phyloP scores from a whole-genome alignment of 1,140 invertebrate species.

The Drosophila lacteicornis region DNA sequence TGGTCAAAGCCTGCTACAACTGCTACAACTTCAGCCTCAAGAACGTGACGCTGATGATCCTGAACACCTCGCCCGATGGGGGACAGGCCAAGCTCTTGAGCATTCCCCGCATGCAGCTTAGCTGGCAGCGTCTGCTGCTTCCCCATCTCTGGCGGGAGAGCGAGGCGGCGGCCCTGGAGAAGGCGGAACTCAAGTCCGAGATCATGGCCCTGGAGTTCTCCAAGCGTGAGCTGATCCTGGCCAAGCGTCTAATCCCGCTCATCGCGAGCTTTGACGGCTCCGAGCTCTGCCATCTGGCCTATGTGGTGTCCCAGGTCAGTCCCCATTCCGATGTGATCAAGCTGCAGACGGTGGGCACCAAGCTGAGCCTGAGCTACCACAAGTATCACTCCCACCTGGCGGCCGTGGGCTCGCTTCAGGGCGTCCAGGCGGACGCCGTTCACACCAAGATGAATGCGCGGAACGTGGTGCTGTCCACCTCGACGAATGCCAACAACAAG shows the following conservation, averaged over 20 bases:
- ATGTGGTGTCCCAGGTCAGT: constrained; percentile 29
- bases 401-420: constrained; percentile 44
- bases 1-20: constrained; percentile 85
- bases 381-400: constrained; percentile 57
- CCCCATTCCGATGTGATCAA: constrained; percentile 62
- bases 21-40: constrained; percentile 59
- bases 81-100: constrained; percentile 52
- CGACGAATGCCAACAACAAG: constrained; percentile 53
- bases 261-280: constrained; percentile 40
- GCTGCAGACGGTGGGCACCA: constrained; percentile 60
- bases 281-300: constrained; percentile 31
- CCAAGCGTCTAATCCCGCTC: constrained; percentile 33
- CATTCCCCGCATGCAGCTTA: constrained; percentile 66
- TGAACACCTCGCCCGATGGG: constrained; percentile 49
- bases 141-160: constrained; percentile 67
- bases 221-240: constrained; percentile 67
- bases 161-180: constrained; percentile 58
- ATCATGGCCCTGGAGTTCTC: constrained; percentile 71
- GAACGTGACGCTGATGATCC: constrained; percentile 51
- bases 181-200: constrained; percentile 61
- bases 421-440: constrained; percentile 58
- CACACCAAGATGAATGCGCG: constrained; percentile 66
- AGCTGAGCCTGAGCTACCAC: constrained; percentile 47
- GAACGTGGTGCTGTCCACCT: constrained; percentile 63
- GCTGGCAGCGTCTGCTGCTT: constrained; percentile 50